These are phyloP conservation scores for Thalassoma bifasciatum DNA, from an alignment of 2,113 vertebrate genomes.

Conservation along the genomic window DNA sequence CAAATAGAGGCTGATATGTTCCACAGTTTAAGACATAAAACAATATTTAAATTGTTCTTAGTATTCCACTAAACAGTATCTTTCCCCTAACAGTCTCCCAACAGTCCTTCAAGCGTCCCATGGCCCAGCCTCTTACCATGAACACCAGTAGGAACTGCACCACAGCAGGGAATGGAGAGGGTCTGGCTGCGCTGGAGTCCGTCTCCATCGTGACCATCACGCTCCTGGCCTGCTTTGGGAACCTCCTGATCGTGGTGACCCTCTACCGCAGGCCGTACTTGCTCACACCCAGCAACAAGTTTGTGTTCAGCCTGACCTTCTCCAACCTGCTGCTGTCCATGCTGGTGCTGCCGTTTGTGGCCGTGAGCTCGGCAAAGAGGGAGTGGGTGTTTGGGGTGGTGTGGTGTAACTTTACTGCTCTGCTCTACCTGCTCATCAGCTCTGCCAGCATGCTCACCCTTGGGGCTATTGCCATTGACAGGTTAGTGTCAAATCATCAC, in stretches of 20 bases:
- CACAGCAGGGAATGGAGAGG: slow-evolving; percentile 80
- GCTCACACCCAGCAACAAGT: slow-evolving; percentile 98
- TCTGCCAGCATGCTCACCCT: slow-evolving; percentile 98
- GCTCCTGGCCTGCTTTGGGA: slow-evolving; percentile 92
- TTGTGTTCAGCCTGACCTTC: slow-evolving; percentile 97
- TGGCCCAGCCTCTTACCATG: slow-evolving; percentile 85
- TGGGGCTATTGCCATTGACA: slow-evolving; percentile 94
- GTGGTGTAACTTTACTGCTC: slow-evolving; percentile 98
- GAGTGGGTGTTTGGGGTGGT: slow-evolving; percentile 98
- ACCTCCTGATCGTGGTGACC: slow-evolving; percentile 91
- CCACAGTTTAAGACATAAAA: background rate
- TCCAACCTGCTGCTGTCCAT: slow-evolving; percentile 95
- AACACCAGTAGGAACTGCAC: slow-evolving; percentile 89
- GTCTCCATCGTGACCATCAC: slow-evolving; percentile 91
- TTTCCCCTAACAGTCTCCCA: slow-evolving; percentile 58
- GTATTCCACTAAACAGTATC: background rate
- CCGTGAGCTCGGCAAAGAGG: slow-evolving; percentile 89
- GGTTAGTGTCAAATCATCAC: slow-evolving; percentile 81
- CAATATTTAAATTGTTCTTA: background rate
- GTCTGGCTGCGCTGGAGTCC: slow-evolving; percentile 84
- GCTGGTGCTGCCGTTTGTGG: slow-evolving; percentile 94
- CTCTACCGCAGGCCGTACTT: slow-evolving; percentile 95
- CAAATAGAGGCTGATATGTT: background rate
- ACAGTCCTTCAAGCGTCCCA: slow-evolving; percentile 77
- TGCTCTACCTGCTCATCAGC: slow-evolving; percentile 97